Conservation (phyloP, 1,140 invertebrate genomes). For the Megalonaias nervosa region DNA sequence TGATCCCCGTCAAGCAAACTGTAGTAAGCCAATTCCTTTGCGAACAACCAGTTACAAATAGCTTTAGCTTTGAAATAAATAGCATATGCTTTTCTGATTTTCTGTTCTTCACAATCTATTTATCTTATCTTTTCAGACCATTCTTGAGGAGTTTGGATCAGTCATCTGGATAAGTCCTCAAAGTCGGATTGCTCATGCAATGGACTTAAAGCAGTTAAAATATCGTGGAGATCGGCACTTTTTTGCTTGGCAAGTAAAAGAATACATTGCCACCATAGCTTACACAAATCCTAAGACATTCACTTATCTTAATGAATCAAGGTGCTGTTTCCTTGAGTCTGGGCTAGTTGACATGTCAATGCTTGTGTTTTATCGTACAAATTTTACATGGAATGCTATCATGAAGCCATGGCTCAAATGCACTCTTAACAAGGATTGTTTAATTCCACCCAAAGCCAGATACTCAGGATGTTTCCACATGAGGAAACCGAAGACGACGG, state of each 20-base stretch:
- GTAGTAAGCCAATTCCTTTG: background rate
- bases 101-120: background rate
- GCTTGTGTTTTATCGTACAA: slow-evolving; percentile 58
- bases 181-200: slow-evolving; percentile 42
- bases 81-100: background rate
- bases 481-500: slow-evolving; percentile 58
- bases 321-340: slow-evolving; percentile 51
- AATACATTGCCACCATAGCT: slow-evolving; percentile 40
- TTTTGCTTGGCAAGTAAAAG: slow-evolving; percentile 51
- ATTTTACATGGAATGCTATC: slow-evolving; percentile 47
- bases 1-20: background rate
- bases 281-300: slow-evolving; percentile 60
- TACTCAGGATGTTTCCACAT: slow-evolving; percentile 56
- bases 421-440: slow-evolving; percentile 54
- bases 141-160: slow-evolving; percentile 58
- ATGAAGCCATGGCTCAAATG: slow-evolving; percentile 65
- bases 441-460: slow-evolving; percentile 49
- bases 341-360: slow-evolving; percentile 50
- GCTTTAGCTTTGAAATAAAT: background rate
- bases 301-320: slow-evolving; percentile 47
- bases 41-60: background rate
- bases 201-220: slow-evolving; percentile 47
- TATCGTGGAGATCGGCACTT: slow-evolving; percentile 48
- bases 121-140: slow-evolving; percentile 31
- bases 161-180: slow-evolving; percentile 55